A percentile compares a stretch with the other conserved stretches of the same genome.
Conservation (phyloP, 2,113 vertebrate genomes). For the Laterallus jamaicensis region DNA sequence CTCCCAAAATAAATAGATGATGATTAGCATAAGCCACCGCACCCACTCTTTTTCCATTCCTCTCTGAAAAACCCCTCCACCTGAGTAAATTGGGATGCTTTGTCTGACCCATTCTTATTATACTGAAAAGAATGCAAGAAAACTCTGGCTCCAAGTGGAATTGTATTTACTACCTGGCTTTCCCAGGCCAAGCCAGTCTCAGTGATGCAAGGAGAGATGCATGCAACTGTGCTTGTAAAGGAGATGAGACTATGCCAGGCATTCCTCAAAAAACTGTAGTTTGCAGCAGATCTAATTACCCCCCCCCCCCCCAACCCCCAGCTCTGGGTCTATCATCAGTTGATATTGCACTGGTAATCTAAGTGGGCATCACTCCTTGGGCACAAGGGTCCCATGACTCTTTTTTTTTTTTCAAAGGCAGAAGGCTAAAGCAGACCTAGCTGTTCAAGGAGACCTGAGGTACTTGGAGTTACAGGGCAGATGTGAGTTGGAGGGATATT, state of each 20-base stretch:
- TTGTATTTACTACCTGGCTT: not conserved
- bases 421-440: not conserved
- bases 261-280: not conserved
- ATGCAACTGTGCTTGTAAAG: not conserved
- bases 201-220: not conserved
- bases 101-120: not conserved
- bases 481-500: not conserved
- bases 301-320: too few species aligned
- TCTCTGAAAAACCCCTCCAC: constrained; percentile 26
- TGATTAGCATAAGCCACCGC: constrained; percentile 52
- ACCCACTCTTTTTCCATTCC: constrained; percentile 21
- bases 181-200: not conserved
- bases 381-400: not conserved
- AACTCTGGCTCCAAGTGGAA: not conserved
- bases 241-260: not conserved
- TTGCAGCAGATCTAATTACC: not conserved
- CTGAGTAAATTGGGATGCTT: constrained; percentile 54
- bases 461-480: not conserved
- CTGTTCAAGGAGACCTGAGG: not conserved
- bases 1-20: constrained; percentile 64
- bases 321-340: not conserved
- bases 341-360: not conserved
- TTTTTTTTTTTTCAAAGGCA: not conserved
- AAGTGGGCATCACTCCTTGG: not conserved
- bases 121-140: not conserved